These are phyloP conservation scores for Drosophila tripunctata DNA, from an alignment of 2,888 invertebrate species.

Conservation along the genomic window DNA sequence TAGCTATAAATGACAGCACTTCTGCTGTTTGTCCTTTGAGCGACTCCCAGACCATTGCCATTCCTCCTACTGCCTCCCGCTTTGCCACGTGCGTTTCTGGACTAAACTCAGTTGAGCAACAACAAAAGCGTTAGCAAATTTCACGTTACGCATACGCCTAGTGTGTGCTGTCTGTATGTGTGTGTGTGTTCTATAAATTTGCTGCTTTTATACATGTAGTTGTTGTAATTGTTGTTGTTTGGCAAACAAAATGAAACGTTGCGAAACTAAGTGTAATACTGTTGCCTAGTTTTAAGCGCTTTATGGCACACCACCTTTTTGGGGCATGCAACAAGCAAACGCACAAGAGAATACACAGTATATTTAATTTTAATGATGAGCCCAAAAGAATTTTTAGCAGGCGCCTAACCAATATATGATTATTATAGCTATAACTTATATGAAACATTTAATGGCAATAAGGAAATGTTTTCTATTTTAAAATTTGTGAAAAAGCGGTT, in stretches of 20 bases:
- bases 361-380: conserved; percentile 2
- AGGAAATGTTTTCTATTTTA: not conserved
- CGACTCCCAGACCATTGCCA: conserved; percentile 62
- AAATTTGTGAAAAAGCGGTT: too few species aligned
- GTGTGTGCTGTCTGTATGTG: conserved; percentile 1
- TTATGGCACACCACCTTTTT: conserved; percentile 25
- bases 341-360: not conserved
- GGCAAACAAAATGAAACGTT: conserved; percentile 17
- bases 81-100: conserved; percentile 39
- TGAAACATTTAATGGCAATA: not conserved
- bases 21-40: conserved; percentile 64
- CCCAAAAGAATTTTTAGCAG: not conserved
- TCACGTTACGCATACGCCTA: conserved; percentile 68
- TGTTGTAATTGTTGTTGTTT: conserved; percentile 25
- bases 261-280: conserved; percentile 55
- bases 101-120: conserved; percentile 26
- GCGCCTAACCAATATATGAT: not conserved
- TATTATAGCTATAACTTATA: not conserved
- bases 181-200: conserved; percentile 21
- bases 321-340: not conserved
- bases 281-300: conserved; percentile 74
- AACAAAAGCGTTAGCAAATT: conserved; percentile 61
- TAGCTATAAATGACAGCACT: not conserved
- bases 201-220: conserved; percentile 8
- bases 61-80: conserved; percentile 7